Conservation (phyloP, 2,113 vertebrate genomes). For the Camelus dromedarius region DNA sequence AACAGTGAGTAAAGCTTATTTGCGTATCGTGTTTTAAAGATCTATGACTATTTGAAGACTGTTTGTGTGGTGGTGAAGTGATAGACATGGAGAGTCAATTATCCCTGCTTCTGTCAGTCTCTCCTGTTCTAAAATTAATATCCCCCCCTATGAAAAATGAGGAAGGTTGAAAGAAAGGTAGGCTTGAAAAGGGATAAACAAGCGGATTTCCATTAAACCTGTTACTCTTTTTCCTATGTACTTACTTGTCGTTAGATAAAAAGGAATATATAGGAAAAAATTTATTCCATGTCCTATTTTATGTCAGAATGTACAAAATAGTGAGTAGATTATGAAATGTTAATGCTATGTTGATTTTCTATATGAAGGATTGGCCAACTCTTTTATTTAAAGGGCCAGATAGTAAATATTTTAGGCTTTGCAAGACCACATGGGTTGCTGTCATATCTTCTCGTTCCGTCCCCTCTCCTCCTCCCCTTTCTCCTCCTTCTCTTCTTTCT, state of each 20-base stretch:
- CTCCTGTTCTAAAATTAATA: not conserved
- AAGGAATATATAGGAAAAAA: not conserved
- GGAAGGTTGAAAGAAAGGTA: not conserved
- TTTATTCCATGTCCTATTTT: not conserved
- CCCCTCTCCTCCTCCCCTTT: not conserved
- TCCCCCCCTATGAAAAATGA: not conserved
- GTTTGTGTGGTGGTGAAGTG: no score
- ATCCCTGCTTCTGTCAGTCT: not conserved
- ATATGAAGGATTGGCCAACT: no score
- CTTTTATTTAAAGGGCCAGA: not conserved
- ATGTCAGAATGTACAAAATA: not conserved
- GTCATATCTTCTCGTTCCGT: not conserved
- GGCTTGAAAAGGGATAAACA: not conserved
- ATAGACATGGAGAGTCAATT: not conserved
- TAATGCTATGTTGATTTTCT: not conserved
- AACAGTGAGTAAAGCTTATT: not conserved
- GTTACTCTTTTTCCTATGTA: not conserved
- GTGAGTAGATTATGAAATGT: not conserved
- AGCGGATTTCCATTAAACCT: not conserved
- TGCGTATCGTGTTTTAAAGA: not conserved
- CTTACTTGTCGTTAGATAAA: not conserved
- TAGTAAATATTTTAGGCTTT: not conserved
- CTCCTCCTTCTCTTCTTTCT: not conserved
- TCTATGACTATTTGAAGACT: fast-evolving
- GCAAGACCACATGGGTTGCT: not conserved